These are phyloP conservation scores for Progne subis DNA, from an alignment of 2,113 vertebrate genomes.

Conservation along the genomic window DNA sequence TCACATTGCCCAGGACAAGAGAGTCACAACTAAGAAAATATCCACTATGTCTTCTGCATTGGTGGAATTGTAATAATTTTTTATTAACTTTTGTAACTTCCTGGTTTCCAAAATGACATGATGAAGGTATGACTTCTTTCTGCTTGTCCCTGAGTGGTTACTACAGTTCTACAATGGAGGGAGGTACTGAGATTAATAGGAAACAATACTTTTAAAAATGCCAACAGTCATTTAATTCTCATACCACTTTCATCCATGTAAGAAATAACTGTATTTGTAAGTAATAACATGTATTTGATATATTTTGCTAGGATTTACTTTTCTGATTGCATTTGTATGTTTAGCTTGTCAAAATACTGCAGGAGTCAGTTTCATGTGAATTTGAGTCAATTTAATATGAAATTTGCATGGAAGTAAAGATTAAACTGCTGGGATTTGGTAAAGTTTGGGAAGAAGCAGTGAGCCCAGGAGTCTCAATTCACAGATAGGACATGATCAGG, in stretches of 20 bases:
- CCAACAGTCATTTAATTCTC: not conserved
- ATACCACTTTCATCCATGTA: not conserved
- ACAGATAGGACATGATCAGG: not conserved
- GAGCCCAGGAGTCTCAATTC: not conserved
- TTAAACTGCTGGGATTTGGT: not conserved
- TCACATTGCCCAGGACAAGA: too few species aligned
- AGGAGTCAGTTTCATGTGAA: not conserved
- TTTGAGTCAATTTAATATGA: not conserved
- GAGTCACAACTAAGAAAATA: not conserved
- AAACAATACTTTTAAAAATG: not conserved
- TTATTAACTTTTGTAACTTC: not conserved
- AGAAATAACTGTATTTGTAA: not conserved
- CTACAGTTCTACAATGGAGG: not conserved
- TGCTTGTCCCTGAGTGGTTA: not conserved
- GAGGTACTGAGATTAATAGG: not conserved
- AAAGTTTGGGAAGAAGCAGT: not conserved
- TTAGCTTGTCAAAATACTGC: not conserved
- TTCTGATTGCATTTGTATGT: not conserved
- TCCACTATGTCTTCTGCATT: not conserved
- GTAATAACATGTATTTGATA: accelerated
- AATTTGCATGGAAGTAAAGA: not conserved
- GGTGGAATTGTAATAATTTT: not conserved
- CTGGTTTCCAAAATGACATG: not conserved
- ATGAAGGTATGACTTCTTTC: not conserved
- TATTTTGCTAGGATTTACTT: not conserved